These are phyloP conservation scores for Zaprionus lineosus DNA, from an alignment of 2,888 invertebrate species.

Conservation along the genomic window DNA sequence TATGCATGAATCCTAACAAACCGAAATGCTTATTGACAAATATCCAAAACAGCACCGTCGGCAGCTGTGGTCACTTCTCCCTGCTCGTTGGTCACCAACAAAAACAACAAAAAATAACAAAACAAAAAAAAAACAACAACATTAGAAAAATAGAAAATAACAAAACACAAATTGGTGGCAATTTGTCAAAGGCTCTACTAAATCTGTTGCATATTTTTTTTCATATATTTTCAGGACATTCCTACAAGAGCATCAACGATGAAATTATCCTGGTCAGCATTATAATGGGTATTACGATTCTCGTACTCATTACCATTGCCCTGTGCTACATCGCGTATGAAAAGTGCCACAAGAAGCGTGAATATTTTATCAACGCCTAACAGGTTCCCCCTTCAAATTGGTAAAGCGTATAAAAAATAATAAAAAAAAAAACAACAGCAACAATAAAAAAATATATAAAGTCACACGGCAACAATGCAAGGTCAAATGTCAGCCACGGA, in stretches of 20 bases:
- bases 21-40: conserved; percentile 46
- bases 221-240: conserved; percentile 86
- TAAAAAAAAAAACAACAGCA: background rate
- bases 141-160: background rate
- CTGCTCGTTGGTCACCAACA: background rate
- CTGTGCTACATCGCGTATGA: conserved; percentile 91
- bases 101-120: background rate
- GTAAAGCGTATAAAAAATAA: conserved; percentile 1
- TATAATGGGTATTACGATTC: conserved; percentile 92
- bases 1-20: conserved; percentile 46
- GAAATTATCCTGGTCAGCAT: conserved; percentile 94
- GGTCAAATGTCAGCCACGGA: conserved; percentile 62
- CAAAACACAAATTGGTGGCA: conserved; percentile 12
- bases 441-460: background rate
- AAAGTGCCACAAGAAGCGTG: conserved; percentile 88
- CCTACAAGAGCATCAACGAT: conserved; percentile 91
- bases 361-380: conserved; percentile 88
- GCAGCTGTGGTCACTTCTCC: conserved; percentile 14
- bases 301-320: conserved; percentile 90
- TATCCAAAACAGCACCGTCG: conserved; percentile 1
- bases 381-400: conserved; percentile 13
- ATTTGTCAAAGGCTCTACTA: conserved; percentile 35
- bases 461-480: conserved; percentile 36
- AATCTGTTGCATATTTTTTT: conserved; percentile 28
- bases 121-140: background rate